Evolutionary conservation across 2,888 invertebrate species (phyloP), one percentile per base, ranked within the genome.

Genomic region (Empis stercorea): DNA sequence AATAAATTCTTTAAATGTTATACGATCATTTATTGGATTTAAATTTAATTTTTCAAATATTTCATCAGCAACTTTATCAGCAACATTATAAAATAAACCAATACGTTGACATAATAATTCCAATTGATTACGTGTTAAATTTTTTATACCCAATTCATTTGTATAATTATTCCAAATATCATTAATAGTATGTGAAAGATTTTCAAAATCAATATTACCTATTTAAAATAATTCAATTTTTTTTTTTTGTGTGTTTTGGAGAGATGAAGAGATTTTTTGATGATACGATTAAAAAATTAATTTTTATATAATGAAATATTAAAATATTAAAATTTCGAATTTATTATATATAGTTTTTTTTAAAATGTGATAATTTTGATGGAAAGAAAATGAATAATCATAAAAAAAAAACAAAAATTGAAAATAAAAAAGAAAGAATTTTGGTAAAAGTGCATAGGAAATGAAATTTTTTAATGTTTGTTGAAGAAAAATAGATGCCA

Each of bases 1-100:
- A 27, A 80, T 63, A 56, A 84, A 77, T 59, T 82, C 80, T 51
- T 78, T 73, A 58, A 82, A 78, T 55, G 75, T 78, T 48, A 83
- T 79, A 54, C 72, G 71, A 17, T 79, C 78, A 60, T 81, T 78
- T 13, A 37, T 48, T 48, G 73, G 72, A 59, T 80, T 78, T 43
- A 74, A 65, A 56, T 78, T 77, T 41, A 83, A 65, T 57, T 80
- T 79, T 50, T 76, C 75, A 58, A 82, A 82, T 43, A 84, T 70
- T 59, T 80, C 78, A 52, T 76, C 58, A 43, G 74, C 68, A 56
- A 83, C 79, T 62, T 78, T 77, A 55, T 76, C 75, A 15, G 79
- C 76, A 62, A 80, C 71, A 55, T 75, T 74, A 55, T 78, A 76
- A 63, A 80, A 48, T 43, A 55, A 74, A 47, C 81, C 81, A 50